Percentiles rank a stretch among this genome's conserved stretches.
Evolutionary conservation across 1,140 invertebrate species (phyloP).

Genomic region (Vanessa atalanta): DNA sequence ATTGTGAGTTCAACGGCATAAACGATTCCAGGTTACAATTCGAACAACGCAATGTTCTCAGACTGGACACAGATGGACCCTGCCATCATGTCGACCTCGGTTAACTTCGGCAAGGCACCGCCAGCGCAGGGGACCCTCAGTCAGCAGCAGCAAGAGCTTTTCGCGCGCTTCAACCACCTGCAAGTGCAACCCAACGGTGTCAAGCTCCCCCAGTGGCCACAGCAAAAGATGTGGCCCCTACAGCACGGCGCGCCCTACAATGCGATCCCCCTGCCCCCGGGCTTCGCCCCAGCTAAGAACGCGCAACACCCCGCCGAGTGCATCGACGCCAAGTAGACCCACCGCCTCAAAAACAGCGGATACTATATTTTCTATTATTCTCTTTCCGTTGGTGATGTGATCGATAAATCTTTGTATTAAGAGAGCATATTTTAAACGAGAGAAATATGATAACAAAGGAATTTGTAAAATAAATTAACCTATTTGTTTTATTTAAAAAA

Average conservation of each 20-base stretch:
- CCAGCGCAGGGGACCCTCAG: constrained; percentile 40
- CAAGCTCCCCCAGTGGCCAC: constrained; percentile 41
- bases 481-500: constrained; percentile 79
- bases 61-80: constrained; percentile 94
- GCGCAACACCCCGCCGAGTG: constrained; percentile 70
- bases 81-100: constrained; percentile 88
- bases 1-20: too few species aligned
- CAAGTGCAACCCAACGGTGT: constrained; percentile 52
- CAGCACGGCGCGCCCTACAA: constrained; percentile 43
- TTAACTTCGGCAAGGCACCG: constrained; percentile 61
- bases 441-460: constrained; percentile 80
- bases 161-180: constrained; percentile 69
- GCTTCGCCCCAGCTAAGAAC: constrained; percentile 70
- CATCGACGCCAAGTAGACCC: constrained; percentile 78
- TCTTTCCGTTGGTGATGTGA: constrained; percentile 74
- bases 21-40: constrained; percentile 56
- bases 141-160: constrained; percentile 54
- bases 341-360: constrained; percentile 38
- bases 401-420: constrained; percentile 80
- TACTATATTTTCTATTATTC: constrained; percentile 62
- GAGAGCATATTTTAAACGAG: constrained; percentile 78
- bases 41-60: constrained; percentile 81
- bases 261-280: constrained; percentile 71
- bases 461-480: constrained; percentile 81
- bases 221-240: constrained; percentile 46